Evolutionary conservation across 2,797 vertebrate genomes (phyloP).

Genomic region (Urophycis tenuis): DNA sequence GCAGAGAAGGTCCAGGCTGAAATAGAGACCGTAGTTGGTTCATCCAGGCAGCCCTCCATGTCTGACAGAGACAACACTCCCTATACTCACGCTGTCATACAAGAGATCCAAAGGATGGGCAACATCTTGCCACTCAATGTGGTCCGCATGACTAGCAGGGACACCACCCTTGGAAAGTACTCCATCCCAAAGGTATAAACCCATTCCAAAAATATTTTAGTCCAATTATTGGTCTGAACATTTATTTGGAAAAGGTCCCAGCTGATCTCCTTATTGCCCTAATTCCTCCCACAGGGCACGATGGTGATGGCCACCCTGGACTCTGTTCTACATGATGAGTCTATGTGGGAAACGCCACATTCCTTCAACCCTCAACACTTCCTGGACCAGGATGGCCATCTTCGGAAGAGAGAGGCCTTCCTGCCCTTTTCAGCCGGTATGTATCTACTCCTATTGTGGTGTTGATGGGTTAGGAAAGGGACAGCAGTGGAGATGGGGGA

Average conservation of each 20-base stretch:
- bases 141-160: slow-evolving; percentile 63
- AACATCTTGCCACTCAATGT: slow-evolving; percentile 70
- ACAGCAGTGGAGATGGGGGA: background rate
- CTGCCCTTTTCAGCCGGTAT: slow-evolving; percentile 78
- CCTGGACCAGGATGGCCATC: slow-evolving; percentile 72
- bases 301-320: slow-evolving; percentile 37
- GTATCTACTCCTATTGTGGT: background rate
- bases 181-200: slow-evolving; percentile 75
- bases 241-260: background rate
- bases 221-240: background rate
- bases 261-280: background rate
- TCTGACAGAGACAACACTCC: slow-evolving; percentile 70
- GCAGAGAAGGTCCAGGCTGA: slow-evolving; percentile 78
- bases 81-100: slow-evolving; percentile 78
- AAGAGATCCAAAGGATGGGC: slow-evolving; percentile 75
- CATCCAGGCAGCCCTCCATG: slow-evolving; percentile 58
- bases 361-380: slow-evolving; percentile 80
- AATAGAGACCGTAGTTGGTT: slow-evolving; percentile 75
- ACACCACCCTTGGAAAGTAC: slow-evolving; percentile 65
- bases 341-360: slow-evolving; percentile 74
- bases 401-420: slow-evolving; percentile 73
- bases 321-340: slow-evolving; percentile 72
- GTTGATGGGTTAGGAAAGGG: background rate
- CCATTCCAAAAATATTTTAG: background rate
- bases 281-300: slow-evolving; percentile 64